phyloP scores from a whole-genome alignment of 2,113 vertebrate genomes.

The Alosa alosa region DNA sequence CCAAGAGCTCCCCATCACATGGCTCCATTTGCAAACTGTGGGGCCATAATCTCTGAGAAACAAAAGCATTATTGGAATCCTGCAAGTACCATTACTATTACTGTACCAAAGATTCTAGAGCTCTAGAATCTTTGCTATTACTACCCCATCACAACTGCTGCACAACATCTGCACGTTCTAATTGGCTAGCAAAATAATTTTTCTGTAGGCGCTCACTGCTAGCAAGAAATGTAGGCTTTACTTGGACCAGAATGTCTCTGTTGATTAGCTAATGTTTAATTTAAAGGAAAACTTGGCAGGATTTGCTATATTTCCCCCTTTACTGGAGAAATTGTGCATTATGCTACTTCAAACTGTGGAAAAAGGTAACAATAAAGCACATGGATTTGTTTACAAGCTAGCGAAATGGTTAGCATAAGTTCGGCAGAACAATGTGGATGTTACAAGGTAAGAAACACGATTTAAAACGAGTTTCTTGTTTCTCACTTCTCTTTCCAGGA shows the following conservation, averaged over 20 bases:
- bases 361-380: too few species aligned
- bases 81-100: background rate
- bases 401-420: too few species aligned
- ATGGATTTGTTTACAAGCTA: too few species aligned
- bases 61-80: background rate
- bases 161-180: background rate
- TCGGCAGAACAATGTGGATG: too few species aligned
- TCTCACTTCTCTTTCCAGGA: too few species aligned
- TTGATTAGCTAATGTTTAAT: background rate
- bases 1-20: conserved; percentile 24
- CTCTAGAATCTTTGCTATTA: too few species aligned
- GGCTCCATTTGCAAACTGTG: background rate
- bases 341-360: too few species aligned
- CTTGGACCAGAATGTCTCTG: background rate
- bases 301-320: too few species aligned
- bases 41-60: background rate
- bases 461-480: too few species aligned
- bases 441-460: too few species aligned
- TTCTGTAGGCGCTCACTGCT: background rate
- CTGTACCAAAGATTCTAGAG: too few species aligned
- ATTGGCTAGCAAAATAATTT: background rate
- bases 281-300: background rate
- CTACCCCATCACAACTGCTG: background rate
- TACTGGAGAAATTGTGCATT: too few species aligned
- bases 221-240: background rate